A percentile compares a stretch with the other conserved stretches of the same genome.
Conservation (phyloP, 2,113 vertebrate genomes). For the Ranitomeya variabilis region DNA sequence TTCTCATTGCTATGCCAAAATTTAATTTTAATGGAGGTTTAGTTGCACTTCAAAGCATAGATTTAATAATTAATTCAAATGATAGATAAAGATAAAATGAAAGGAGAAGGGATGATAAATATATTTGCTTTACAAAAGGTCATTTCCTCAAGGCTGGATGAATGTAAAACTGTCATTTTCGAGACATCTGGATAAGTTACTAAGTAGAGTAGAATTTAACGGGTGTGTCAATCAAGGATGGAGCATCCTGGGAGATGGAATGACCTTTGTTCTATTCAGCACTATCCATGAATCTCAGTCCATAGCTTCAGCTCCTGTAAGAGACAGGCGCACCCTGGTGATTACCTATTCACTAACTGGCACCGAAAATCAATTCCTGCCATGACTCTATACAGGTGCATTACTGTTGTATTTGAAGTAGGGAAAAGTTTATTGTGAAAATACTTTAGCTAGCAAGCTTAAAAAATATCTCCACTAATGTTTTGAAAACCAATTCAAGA, state of each 20-base stretch:
- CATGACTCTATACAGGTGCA: neutral
- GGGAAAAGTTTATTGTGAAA: neutral
- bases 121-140: constrained; percentile 44
- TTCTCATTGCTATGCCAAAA: neutral
- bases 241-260: constrained; percentile 3
- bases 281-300: constrained; percentile 24
- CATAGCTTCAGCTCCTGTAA: constrained; percentile 1
- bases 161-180: constrained; percentile 40
- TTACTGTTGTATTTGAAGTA: neutral
- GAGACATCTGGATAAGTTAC: constrained; percentile 46
- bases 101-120: constrained; percentile 31
- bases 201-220: constrained; percentile 38
- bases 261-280: constrained; percentile 40
- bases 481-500: neutral
- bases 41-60: neutral
- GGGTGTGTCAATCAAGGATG: constrained; percentile 40
- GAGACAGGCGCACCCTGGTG: constrained; percentile 28
- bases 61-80: constrained; percentile 10
- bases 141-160: constrained; percentile 29
- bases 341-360: constrained; percentile 24
- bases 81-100: neutral
- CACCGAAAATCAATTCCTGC: neutral
- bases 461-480: neutral
- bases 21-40: neutral
- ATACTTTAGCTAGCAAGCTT: neutral